Evolutionary conservation across 2,797 vertebrate genomes (phyloP), one percentile per base, ranked within the genome.

Genomic region (Enteromius afrohamiltoni): DNA sequence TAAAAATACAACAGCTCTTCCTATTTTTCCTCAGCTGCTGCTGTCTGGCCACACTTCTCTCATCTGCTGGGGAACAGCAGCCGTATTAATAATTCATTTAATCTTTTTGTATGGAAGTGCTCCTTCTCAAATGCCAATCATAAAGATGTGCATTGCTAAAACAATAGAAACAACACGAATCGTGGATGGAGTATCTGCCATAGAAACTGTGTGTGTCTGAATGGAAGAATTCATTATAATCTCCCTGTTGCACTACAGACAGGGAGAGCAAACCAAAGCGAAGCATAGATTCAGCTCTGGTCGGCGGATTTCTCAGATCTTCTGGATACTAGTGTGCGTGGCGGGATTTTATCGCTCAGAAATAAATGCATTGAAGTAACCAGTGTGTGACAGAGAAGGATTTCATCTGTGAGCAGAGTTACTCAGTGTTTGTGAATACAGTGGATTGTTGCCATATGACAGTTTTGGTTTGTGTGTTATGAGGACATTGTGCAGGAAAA

Each of bases 31-130:
- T n/a, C n/a, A 89, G 84, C 77, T 80, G 80, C 83, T 68, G 55
- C 69, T 82, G 79, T 87, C 81, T 62, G 73, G 70, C 88, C 69
- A 87, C 73, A 67, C 82, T 74, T 71, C 86, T 80, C 79, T 89
- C 87, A 87, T 78, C 86, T 83, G 88, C 86, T 80, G 86, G 77
- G 85, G 88, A 86, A 90, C 86, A 88, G 82, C 19, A 78, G 83
- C 85, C 84, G 68, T 83, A 88, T 93, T 79, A 92, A 92, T 92
- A 90, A 91, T 92, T 91, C 64, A 92, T 88, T 64, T 79, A 62
- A 26, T 77, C n/a, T 74, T 83, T 87, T 77, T 81, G 73, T 89
- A 53, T 79, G 78, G 83, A 88, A 81, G 86, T 67, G 82, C 60
- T 29, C 85, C 86, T 85, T 85, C 69, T 86, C 77, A 89, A 89